These are phyloP conservation scores for Eudyptes chrysolophus DNA, from an alignment of 2,113 vertebrate species.

Conservation along the genomic window DNA sequence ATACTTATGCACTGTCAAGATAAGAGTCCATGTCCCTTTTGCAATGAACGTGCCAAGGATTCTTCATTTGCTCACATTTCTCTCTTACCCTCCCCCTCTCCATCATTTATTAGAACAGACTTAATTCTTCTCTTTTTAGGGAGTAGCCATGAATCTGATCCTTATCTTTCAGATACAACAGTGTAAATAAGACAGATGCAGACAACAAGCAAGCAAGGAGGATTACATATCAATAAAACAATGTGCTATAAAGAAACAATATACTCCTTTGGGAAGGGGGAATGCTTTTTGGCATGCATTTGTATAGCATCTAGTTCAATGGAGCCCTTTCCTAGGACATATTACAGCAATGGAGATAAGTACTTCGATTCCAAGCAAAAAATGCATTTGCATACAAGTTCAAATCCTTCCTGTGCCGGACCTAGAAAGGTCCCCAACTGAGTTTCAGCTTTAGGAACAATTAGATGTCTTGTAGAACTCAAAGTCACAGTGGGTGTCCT, in stretches of 20 bases:
- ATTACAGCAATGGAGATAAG: not conserved
- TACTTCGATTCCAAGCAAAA: not conserved
- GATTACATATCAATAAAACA: not conserved
- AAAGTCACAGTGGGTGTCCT: not conserved
- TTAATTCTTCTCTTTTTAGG: not conserved
- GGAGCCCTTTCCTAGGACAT: not conserved
- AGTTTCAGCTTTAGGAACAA: slow-evolving; percentile 19
- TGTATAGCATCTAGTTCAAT: not conserved
- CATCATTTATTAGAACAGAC: not conserved
- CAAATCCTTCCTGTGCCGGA: not conserved
- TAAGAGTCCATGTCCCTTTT: not conserved
- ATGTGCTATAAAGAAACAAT: not conserved
- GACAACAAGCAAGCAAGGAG: not conserved
- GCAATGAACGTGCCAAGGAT: not conserved
- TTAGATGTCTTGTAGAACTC: not conserved
- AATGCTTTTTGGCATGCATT: not conserved
- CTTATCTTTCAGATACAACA: not conserved
- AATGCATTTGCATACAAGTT: not conserved
- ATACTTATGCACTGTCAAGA: not conserved
- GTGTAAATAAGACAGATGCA: not conserved
- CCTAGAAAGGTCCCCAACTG: not conserved
- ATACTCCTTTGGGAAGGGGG: not conserved
- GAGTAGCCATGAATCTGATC: not conserved
- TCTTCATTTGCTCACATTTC: not conserved
- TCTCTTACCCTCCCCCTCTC: not conserved